phyloP scores from a whole-genome alignment of 1,140 invertebrate species.

The Cydia fagiglandana region DNA sequence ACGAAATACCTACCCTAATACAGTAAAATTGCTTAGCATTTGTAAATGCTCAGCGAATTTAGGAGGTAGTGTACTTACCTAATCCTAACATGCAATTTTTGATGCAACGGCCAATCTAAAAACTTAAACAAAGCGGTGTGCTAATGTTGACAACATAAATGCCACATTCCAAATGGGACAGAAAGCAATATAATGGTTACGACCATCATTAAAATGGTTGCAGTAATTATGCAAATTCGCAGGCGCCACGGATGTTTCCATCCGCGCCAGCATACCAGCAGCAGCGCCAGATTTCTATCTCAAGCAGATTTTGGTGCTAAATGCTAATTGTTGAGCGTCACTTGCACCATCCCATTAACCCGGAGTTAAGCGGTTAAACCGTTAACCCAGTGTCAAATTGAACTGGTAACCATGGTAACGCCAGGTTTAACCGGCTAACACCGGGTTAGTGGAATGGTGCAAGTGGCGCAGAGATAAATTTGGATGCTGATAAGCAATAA shows the following conservation, averaged over 20 bases:
- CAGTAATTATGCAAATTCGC: slow-evolving; percentile 18
- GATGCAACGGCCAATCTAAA: background rate
- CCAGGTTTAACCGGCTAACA: too few relatives aligned
- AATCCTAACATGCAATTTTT: slow-evolving; percentile 1
- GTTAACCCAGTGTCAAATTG: too few relatives aligned
- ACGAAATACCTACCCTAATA: too few relatives aligned
- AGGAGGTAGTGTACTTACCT: background rate
- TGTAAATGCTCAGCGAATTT: background rate
- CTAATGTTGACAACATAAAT: slow-evolving; percentile 20
- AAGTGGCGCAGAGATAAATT: too few relatives aligned
- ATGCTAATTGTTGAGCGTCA: too few relatives aligned
- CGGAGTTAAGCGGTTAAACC: too few relatives aligned
- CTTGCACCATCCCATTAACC: too few relatives aligned
- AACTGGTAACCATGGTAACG: too few relatives aligned
- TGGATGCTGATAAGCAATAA: too few relatives aligned
- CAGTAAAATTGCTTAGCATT: too few relatives aligned
- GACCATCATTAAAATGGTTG: slow-evolving; percentile 13
- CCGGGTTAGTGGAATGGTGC: too few relatives aligned
- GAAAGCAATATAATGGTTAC: slow-evolving; percentile 17
- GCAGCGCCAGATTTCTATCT: slow-evolving; percentile 34
- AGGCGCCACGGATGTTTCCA: background rate
- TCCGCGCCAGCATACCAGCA: too few relatives aligned
- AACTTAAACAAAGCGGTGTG: slow-evolving; percentile 1
- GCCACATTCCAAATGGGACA: background rate
- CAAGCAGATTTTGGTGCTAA: slow-evolving; percentile 35